Evolutionary conservation across 2,888 invertebrate genomes (phyloP), one percentile per base, ranked within the genome.

Genomic region (Exephanes ischioxanthus): DNA sequence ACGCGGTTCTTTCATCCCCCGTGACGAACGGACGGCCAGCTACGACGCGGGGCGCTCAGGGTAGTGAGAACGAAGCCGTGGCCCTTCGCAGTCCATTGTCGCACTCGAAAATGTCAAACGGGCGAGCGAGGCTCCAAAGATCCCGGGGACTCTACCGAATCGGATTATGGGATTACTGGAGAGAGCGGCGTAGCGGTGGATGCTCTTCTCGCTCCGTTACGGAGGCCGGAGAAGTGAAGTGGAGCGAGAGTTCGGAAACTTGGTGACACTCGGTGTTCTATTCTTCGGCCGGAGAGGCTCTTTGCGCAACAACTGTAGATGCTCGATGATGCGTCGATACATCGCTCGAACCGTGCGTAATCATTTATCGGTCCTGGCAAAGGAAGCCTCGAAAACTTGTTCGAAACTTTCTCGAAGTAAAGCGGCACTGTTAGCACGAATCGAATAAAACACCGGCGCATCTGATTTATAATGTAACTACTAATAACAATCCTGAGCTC

Each of bases 141-240:
- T 77, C 33, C 5, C 63, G 16, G 14, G 53, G 53, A 53, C 83
- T 91, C 85, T 88, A 84, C 86, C 89, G 91, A 93, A 93, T 93
- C 93, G 92, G 94, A 94, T 93, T 93, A 92, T 90, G 87, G 91
- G 91, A 92, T 93, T 92, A 92, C 87, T 71, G 76, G 2, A 63
- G 88, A 53, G 45, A 48, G 45, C 45, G 14, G 45, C 3, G 16
- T 4, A 48, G 26, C 77, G 68, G 71, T 80, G 61, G 76, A 81
- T 72, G 75, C 87, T 76, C 77, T 84, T 55, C 76, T 79, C 80
- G 67, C 48, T 22, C 66, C 37, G 45, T 68, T 63, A 86, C 84
- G 75, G 85, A 82, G 73, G 73, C 80, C 75, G 81, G 68, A 76
- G 84, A 88, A 89, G 90, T 90, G 90, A 91, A 92, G 91, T 91